Conservation (phyloP, 2,113 vertebrate species). For the Gymnorhina tibicen region DNA sequence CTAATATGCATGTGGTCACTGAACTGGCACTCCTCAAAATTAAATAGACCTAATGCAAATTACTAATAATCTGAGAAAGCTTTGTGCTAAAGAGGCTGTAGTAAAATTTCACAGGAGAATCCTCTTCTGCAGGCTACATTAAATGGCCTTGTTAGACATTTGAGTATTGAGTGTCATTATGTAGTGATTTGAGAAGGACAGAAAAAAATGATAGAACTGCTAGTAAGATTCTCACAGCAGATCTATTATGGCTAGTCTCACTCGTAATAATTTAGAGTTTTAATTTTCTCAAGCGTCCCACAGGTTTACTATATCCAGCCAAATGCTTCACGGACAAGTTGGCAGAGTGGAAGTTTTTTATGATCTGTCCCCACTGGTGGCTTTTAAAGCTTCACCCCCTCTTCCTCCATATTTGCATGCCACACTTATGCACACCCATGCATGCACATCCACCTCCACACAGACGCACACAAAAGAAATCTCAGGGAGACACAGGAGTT, state of each 20-base stretch:
- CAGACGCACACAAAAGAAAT: background rate
- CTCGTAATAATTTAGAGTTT: slow-evolving; percentile 64
- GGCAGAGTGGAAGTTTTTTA: slow-evolving; percentile 38
- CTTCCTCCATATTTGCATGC: background rate
- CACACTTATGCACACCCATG: accelerated
- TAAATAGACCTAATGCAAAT: slow-evolving; percentile 60
- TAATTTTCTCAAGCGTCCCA: slow-evolving; percentile 62
- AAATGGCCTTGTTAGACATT: slow-evolving; percentile 59
- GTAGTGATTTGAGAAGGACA: slow-evolving; percentile 54
- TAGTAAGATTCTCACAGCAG: slow-evolving; percentile 34
- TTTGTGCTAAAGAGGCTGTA: slow-evolving; percentile 59
- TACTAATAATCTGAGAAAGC: slow-evolving; percentile 53
- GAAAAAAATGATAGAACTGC: slow-evolving; percentile 54
- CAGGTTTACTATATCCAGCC: slow-evolving; percentile 52
- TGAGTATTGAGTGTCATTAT: slow-evolving; percentile 61
- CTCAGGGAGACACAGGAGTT: background rate
- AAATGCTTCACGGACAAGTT: slow-evolving; percentile 27
- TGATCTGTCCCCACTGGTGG: background rate
- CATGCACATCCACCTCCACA: accelerated
- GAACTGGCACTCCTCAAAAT: slow-evolving; percentile 55
- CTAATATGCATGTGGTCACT: slow-evolving; percentile 41
- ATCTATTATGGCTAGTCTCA: slow-evolving; percentile 56
- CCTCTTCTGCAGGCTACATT: slow-evolving; percentile 45
- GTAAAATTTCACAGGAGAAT: slow-evolving; percentile 61
- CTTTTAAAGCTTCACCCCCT: background rate